Base-by-base conservation (phyloP, 2,888 invertebrate genomes). In the Ctenicera cuprea region DNA sequence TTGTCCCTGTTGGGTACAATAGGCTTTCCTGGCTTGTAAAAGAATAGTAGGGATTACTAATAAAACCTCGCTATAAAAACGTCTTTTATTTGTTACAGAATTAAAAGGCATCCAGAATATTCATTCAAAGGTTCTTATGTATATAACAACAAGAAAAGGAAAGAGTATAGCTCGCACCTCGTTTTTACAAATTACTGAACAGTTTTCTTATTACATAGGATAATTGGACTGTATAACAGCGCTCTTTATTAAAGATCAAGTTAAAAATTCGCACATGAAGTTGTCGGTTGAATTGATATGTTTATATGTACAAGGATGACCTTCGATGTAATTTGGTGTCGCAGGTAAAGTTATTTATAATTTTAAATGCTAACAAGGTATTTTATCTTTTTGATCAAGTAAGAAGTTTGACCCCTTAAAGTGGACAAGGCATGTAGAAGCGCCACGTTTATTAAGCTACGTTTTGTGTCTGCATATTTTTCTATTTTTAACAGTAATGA, bases 41-140 rank as follows among this genome's bases (percentile, higher is more conserved):
- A 26, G 26, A 5, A 26, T 26, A 26, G 5, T 26, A 54, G n/a
- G 54, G 18, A 8, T 11, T 48, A 50, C 8, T 26, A 54, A 54
- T 22, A 54, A 54, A 18, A 16, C 30, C 18, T n/a, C 1, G 2
- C 9, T 59, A 59, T 59, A 59, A 59, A 59, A 59, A 59, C 38
- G 59, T 59, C 59, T 68, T 68, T 68, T 68, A 59, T 59, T 68
- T 48, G 45, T 50, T 68, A 61, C 68, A 68, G 68, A 68, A 37
- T 68, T 50, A 68, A 67, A 67, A 62, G 68, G 68, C 68, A 68
- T 68, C 54, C 57, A 67, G 54, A 52, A 43, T 59, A 67, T 57
- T 20, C 59, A 48, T 65, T 54, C 57, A 68, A 68, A 68, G 43
- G 57, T 67, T 66, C 63, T 59, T 22, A 30, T 54, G 54, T 14